Evolutionary conservation across 1,140 invertebrate genomes (phyloP), one percentile per base, ranked within the genome.

Genomic region (Himalopsyche phryganea): DNA sequence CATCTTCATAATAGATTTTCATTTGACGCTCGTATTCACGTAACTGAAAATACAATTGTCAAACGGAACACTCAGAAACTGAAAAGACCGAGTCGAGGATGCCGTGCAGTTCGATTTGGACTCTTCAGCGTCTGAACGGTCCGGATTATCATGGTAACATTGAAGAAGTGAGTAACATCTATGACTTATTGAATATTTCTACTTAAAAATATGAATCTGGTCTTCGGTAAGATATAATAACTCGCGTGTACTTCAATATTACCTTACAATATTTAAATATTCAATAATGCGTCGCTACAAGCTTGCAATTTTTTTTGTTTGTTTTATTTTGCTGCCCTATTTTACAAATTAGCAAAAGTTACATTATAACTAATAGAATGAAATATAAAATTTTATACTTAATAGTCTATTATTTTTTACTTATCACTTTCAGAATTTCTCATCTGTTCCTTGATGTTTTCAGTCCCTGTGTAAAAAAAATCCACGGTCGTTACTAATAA

Each of bases 311-410:
- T 46, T 19, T 19, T 19, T 28, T 28, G n/a, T 28, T 28, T 5
- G 3, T 28, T 5, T 28, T 28, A 28, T 28, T 28, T 60, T 60
- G 44, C 58, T 56, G 62, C 50, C 57, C 53, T 57, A 56, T 53
- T 38, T 60, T 57, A 56, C 19, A 60, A 48, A 47, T 50, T 55
- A 60, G 47, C 50, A 48, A 44, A 60, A 18, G 46, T 40, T 40
- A 50, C 23, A 55, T 63, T 59, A 59, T 50, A 56, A 60, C 61
- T 63, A 63, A 55, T 59, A 59, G 61, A 60, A 63, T 59, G 57
- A 63, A 63, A 59, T 63, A 63, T 63, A 63, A 63, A 63, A 63
- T 50, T 63, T 63, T 63, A 63, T 54, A 57, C 32, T 63, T 63
- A 59, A 61, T 58, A 51, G 61, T 63, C 61, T 63, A 63, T 63